A percentile compares a stretch with the other conserved stretches of the same genome.
Conservation (phyloP, 2,888 invertebrate genomes). For the Nemotelus nigrinus region DNA sequence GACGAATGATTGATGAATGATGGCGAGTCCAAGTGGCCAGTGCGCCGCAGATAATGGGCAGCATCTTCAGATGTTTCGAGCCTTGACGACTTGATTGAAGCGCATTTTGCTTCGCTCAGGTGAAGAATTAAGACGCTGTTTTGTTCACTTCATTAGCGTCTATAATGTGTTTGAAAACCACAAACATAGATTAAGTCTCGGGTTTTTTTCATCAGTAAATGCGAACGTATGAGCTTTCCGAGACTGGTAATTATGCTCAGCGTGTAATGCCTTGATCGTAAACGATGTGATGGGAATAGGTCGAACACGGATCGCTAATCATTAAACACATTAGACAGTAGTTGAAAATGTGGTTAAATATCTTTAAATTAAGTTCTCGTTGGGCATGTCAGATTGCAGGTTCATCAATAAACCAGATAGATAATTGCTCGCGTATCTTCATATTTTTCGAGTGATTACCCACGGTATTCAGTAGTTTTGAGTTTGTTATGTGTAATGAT, state of each 20-base stretch:
- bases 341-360: slow-evolving; percentile 43
- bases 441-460: slow-evolving; percentile 3
- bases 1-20: slow-evolving; percentile 39
- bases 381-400: slow-evolving; percentile 25
- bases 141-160: slow-evolving; percentile 44
- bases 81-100: slow-evolving; percentile 17
- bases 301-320: slow-evolving; percentile 29
- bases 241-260: slow-evolving; percentile 38
- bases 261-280: slow-evolving; percentile 33
- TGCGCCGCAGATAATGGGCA: slow-evolving; percentile 16
- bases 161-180: slow-evolving; percentile 23
- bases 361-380: slow-evolving; percentile 44
- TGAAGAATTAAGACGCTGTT: slow-evolving; percentile 38
- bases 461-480: slow-evolving; percentile 11
- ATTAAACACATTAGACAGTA: slow-evolving; percentile 41
- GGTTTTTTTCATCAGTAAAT: neutral
- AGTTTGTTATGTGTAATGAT: slow-evolving; percentile 7
- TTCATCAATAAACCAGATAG: slow-evolving; percentile 19
- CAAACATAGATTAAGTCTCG: neutral
- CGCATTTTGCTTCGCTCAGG: slow-evolving; percentile 34
- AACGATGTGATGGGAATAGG: slow-evolving; percentile 28
- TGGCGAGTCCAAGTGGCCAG: neutral
- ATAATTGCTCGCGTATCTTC: slow-evolving; percentile 39
- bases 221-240: neutral
- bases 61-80: neutral